Evolutionary conservation across 1,140 invertebrate species (phyloP).

Genomic region (Nomia melanderi): DNA sequence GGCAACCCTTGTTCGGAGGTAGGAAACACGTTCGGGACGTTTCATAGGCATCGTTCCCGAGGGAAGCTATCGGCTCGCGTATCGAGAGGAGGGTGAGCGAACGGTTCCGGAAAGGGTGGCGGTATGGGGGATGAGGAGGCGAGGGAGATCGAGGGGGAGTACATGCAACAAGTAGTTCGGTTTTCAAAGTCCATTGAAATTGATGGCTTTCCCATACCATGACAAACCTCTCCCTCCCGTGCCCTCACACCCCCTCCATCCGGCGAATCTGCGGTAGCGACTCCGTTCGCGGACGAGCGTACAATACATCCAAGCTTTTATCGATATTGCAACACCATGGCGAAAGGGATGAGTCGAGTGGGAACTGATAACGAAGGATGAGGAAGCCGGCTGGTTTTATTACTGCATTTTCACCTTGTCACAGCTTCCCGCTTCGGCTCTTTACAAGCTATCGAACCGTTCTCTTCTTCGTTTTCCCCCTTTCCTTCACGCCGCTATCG

Average conservation of each 20-base stretch:
- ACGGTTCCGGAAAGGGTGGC: conserved; percentile 55
- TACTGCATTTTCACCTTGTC: conserved; percentile 81
- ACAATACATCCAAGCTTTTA: conserved; percentile 80
- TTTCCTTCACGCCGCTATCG: background rate
- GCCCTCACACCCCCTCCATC: conserved; percentile 21
- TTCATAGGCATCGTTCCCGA: conserved; percentile 77
- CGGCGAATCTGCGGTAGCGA: conserved; percentile 64
- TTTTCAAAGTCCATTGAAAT: conserved; percentile 83
- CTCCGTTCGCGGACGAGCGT: conserved; percentile 76
- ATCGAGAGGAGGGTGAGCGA: conserved; percentile 80
- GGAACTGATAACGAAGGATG: conserved; percentile 55
- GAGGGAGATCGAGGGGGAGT: conserved; percentile 60
- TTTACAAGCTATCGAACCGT: conserved; percentile 76
- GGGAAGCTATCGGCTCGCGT: conserved; percentile 81
- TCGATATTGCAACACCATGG: conserved; percentile 75
- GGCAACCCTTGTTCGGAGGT: conserved; percentile 60
- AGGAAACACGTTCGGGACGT: conserved; percentile 69
- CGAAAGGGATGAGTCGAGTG: conserved; percentile 48
- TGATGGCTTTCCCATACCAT: conserved; percentile 82
- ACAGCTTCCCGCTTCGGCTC: conserved; percentile 75
- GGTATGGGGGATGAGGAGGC: background rate
- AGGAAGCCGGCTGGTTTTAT: conserved; percentile 78
- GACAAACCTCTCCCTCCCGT: conserved; percentile 69
- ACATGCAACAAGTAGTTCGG: conserved; percentile 81
- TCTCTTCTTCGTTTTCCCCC: conserved; percentile 24